Base-by-base conservation (phyloP, 2,888 invertebrate genomes). In the Xestia c-nigrum region DNA sequence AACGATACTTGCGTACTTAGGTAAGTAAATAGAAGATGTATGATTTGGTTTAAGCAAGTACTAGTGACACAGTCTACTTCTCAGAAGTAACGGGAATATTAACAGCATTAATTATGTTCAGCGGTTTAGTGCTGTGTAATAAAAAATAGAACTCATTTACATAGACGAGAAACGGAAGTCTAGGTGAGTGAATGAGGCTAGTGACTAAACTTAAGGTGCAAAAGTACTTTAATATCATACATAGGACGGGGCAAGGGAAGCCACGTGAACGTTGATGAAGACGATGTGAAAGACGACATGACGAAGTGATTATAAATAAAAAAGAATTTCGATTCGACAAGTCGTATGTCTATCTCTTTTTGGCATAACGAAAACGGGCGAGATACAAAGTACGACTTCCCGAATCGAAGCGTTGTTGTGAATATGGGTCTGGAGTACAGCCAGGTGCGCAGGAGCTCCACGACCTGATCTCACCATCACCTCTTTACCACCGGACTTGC, bases 91-190 rank as follows among this genome's bases (percentile, higher is more conserved):
- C 85, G 89, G 84, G 74, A 78, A 73, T 81, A 68, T 72, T 66
- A 75, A 89, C 87, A 80, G 74, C 87, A 82, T 57, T 74, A 43
- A 85, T 87, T 76, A 80, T 70, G 72, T 63, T 52, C 55, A 64
- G 78, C 67, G 77, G 80, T 79, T 81, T 81, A 79, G 65, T 68
- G 55, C 64, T 77, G 59, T 65, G 31, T 67, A 68, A 78, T 68
- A 83, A 83, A 84, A 59, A 85, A 72, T 68, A 63, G 24, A 66
- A 71, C 57, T 69, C 57, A 73, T 73, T 77, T 73, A 59, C 61
- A 43, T 71, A 64, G 43, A 84, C 55, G 5, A 47, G 24, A 19
- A 64, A 31, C 76, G 76, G 67, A 81, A 81, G 50, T 61, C 14
- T 70, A 43, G 46, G 38, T 68, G 59, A 59, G n/a, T 68, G 21